phyloP scores from a whole-genome alignment of 2,797 vertebrate genomes.

The Benthosema pterotum region DNA sequence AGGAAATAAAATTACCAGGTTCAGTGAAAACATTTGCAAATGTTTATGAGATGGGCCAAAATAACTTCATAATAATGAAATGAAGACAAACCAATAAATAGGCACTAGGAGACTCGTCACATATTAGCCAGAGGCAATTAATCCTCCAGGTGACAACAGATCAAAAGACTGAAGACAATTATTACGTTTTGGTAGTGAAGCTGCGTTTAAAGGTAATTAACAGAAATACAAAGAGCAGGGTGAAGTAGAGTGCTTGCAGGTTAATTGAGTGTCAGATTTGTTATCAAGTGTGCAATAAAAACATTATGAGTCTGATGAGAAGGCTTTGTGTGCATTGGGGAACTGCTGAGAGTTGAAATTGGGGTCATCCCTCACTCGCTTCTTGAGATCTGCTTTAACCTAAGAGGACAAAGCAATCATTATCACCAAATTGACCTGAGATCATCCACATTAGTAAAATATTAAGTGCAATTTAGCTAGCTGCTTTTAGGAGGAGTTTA shows the following conservation, averaged over 20 bases:
- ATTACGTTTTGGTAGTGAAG: slow-evolving; percentile 7
- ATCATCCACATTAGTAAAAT: too few species aligned
- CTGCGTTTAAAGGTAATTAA: slow-evolving; percentile 15
- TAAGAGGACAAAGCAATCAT: slow-evolving; percentile 46
- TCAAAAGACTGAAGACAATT: slow-evolving; percentile 24
- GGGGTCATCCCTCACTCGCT: slow-evolving; percentile 87
- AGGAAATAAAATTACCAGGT: slow-evolving; percentile 25
- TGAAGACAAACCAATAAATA: slow-evolving; percentile 66
- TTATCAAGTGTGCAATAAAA: slow-evolving; percentile 1
- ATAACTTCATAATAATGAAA: too few species aligned
- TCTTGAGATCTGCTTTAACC: slow-evolving; percentile 90
- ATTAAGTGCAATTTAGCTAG: too few species aligned
- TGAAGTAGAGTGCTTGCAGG: slow-evolving; percentile 16
- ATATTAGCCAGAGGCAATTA: slow-evolving; percentile 34
- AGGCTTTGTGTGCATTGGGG: slow-evolving; percentile 88
- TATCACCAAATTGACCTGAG: not conserved
- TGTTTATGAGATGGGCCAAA: slow-evolving; percentile 23
- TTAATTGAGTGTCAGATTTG: not conserved
- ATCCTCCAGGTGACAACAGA: slow-evolving; percentile 33
- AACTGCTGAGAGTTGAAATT: slow-evolving; percentile 89
- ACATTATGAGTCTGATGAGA: slow-evolving; percentile 83
- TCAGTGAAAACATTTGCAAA: slow-evolving; percentile 21
- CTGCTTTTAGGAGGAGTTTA: too few species aligned
- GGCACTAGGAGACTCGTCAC: slow-evolving; percentile 54
- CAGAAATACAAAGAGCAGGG: slow-evolving; percentile 22